These are phyloP conservation scores for Gallirallus australis DNA, from an alignment of 2,797 vertebrate genomes.

Conservation along the genomic window DNA sequence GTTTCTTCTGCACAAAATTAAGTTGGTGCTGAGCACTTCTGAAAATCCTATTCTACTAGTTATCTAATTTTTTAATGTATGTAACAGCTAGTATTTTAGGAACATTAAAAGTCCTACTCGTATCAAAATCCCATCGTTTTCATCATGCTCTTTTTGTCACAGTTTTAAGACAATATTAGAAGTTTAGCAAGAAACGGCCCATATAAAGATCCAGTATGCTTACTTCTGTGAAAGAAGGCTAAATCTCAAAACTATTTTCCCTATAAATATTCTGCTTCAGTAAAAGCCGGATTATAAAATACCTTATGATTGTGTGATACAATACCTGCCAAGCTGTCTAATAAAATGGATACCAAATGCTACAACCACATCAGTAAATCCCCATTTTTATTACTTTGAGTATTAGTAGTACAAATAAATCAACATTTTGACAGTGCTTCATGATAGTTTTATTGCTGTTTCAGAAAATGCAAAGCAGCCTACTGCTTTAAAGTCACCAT, in stretches of 20 bases:
- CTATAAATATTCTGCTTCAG: not conserved
- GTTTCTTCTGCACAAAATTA: not conserved
- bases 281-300: not conserved
- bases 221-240: not conserved
- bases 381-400: not conserved
- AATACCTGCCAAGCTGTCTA: not conserved
- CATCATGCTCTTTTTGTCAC: not conserved
- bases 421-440: not conserved
- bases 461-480: not conserved
- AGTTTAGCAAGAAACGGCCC: not conserved
- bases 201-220: not conserved
- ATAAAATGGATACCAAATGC: not conserved
- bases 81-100: not conserved
- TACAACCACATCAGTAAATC: not conserved
- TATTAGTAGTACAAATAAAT: constrained; percentile 5
- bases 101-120: not conserved
- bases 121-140: not conserved
- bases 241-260: not conserved
- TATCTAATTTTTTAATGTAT: not conserved
- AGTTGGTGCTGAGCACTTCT: not conserved
- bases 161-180: not conserved
- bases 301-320: not conserved
- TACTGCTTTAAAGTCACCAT: not conserved
- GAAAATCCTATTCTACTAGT: not conserved
- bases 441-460: not conserved